Base-by-base conservation (phyloP, 92 coral and sea anemone genomes). In the Epizoanthus illoricatus region DNA sequence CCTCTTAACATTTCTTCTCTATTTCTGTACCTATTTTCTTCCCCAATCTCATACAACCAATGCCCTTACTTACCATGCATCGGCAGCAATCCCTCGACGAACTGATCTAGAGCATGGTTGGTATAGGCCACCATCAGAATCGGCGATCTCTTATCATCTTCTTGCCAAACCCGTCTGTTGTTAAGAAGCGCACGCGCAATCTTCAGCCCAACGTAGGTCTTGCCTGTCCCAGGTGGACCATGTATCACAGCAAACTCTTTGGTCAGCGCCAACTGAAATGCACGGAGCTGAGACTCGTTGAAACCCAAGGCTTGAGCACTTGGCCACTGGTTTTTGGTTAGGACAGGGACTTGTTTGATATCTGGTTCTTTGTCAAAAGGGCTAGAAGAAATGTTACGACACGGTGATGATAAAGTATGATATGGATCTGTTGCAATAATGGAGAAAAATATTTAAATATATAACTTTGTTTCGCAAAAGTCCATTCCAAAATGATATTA, bases 171-270 rank as follows among this genome's bases (percentile, higher is more conserved):
- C 5, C 76, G 60, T 17, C 68, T 7, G 88, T 89, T 95, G 36
- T 83, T 82, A 66, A 90, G 85, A 19, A 95, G 89, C 24, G 86
- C 91, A 45, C 80, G 95, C 28, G 95, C 97, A 57, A 95, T 95
- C 76, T 92, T 95, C 24, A 89, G 90, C 52, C 98, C 98, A 43
- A 95, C 92, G 75, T 89, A 92, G 10, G 98, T 95, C 81, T 95
- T 95, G 41, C 98, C 98, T 52, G 98, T 95, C 4, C 98, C 98
- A 0, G 98, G 98, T 12, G 98, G 98, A 13, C 98, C 98, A 74
- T 95, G 98, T 16, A 95, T 95, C 42, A 95, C 90, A 4, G 97
- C 92, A 67, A 95, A 92, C 76, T 87, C 80, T 58, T 86, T 92
- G 55, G 94, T 91, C 75, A 95, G 85, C 19, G 98, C 98, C 41